Evolutionary conservation across 92 coral and sea anemone species (phyloP).

Genomic region (Porites evermanni): DNA sequence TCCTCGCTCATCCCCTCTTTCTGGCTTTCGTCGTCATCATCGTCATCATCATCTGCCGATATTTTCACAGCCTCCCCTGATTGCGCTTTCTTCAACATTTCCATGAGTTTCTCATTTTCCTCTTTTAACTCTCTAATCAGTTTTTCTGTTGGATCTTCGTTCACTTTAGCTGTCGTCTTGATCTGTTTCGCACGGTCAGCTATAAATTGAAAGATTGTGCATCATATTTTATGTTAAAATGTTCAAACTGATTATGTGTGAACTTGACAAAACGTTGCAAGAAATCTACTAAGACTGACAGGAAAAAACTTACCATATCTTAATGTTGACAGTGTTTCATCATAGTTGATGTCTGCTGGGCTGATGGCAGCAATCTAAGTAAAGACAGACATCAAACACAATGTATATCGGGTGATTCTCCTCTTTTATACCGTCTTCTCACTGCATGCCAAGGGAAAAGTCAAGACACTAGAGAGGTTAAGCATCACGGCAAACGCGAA

Average conservation of each 20-base stretch:
- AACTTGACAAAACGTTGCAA: neutral
- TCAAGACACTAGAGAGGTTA: too few species aligned
- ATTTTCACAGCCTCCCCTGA: constrained; percentile 78
- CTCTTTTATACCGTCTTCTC: too few species aligned
- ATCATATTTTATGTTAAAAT: too few species aligned
- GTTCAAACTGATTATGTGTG: too few species aligned
- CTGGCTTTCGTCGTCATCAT: constrained; percentile 77
- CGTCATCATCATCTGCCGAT: constrained; percentile 81
- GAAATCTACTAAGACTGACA: neutral
- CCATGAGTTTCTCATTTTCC: constrained; percentile 84
- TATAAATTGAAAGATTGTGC: constrained; percentile 5
- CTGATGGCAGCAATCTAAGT: constrained; percentile 96
- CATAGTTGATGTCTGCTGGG: constrained; percentile 97
- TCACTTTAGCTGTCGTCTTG: constrained; percentile 90
- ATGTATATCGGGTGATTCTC: neutral
- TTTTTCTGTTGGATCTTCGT: constrained; percentile 97
- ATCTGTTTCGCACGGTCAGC: constrained; percentile 99
- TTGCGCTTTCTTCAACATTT: constrained; percentile 91
- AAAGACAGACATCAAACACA: neutral
- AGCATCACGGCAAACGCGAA: too few species aligned
- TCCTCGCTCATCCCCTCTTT: constrained; percentile 79
- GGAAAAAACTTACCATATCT: constrained; percentile 82
- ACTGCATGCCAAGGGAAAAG: too few species aligned
- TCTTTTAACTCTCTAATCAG: constrained; percentile 91
- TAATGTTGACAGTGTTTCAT: constrained; percentile 91